Percentiles rank a stretch among this genome's conserved stretches.
These are phyloP conservation scores for Morinoia aosen DNA, from an alignment of 2,888 invertebrate species.

Conservation along the genomic window DNA sequence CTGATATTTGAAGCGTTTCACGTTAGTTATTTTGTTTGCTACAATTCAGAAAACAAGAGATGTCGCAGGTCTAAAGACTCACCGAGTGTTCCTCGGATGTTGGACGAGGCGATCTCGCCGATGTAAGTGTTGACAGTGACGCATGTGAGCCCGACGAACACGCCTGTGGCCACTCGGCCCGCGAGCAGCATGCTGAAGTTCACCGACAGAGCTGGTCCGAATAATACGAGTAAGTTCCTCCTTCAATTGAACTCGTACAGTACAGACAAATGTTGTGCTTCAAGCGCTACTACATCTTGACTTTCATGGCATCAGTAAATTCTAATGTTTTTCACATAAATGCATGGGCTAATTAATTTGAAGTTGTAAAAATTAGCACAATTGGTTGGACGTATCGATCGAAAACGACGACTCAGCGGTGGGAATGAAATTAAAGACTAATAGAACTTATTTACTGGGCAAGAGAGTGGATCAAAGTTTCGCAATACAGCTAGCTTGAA, in stretches of 20 bases:
- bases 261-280: too few relatives aligned
- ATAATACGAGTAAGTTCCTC: not conserved
- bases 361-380: not conserved
- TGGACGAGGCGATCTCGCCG: conserved; percentile 33
- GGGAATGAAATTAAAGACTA: not conserved
- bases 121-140: conserved; percentile 26
- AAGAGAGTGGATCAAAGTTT: not conserved
- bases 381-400: too few relatives aligned
- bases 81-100: conserved; percentile 52
- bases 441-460: not conserved
- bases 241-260: not conserved
- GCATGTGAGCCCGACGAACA: conserved; percentile 42
- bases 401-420: too few relatives aligned
- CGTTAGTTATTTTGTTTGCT: too few relatives aligned
- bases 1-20: too few relatives aligned
- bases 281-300: not conserved
- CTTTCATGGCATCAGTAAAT: not conserved
- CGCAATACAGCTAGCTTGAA: not conserved
- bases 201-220: conserved; percentile 1
- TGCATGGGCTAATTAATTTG: not conserved
- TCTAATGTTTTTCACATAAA: not conserved
- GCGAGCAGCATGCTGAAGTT: conserved; percentile 40
- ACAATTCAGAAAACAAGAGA: not conserved
- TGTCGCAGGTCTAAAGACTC: not conserved
- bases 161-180: not conserved